These are phyloP conservation scores for Drosophila miranda DNA, from an alignment of 1,140 invertebrate genomes.

Conservation along the genomic window DNA sequence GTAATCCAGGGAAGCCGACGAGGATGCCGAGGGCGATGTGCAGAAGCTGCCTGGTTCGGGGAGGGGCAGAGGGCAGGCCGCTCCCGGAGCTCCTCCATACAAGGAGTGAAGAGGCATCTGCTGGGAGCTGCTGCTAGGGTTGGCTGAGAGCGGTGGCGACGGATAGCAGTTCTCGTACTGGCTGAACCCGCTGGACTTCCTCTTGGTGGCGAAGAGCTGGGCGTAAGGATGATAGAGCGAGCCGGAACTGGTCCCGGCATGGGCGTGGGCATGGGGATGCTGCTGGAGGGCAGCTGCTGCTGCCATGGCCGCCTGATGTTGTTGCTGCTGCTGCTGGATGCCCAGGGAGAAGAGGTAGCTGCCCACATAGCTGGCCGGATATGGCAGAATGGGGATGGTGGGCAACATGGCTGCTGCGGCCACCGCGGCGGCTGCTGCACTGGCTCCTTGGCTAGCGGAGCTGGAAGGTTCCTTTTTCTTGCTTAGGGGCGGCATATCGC, in stretches of 20 bases:
- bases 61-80: constrained; percentile 33
- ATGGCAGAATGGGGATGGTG: constrained; percentile 84
- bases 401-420: constrained; percentile 82
- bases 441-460: constrained; percentile 33
- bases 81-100: constrained; percentile 37
- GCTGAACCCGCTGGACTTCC: constrained; percentile 55
- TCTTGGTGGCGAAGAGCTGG: constrained; percentile 61
- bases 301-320: constrained; percentile 44
- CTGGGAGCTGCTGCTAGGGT: constrained; percentile 29
- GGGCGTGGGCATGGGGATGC: constrained; percentile 49
- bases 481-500: constrained; percentile 84
- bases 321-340: constrained; percentile 85
- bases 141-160: constrained; percentile 80
- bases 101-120: constrained; percentile 50
- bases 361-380: constrained; percentile 85
- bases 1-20: constrained; percentile 64
- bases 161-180: constrained; percentile 74
- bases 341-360: constrained; percentile 86
- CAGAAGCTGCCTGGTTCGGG: constrained; percentile 65
- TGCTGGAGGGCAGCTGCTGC: constrained; percentile 51
- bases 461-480: constrained; percentile 82
- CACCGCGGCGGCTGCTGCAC: constrained; percentile 78
- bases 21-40: constrained; percentile 74
- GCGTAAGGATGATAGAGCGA: constrained; percentile 75
- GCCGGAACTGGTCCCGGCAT: constrained; percentile 33